A percentile compares a stretch with the other conserved stretches of the same genome.
phyloP scores from a whole-genome alignment of 2,888 invertebrate genomes.

The Eupeodes latifasciatus region DNA sequence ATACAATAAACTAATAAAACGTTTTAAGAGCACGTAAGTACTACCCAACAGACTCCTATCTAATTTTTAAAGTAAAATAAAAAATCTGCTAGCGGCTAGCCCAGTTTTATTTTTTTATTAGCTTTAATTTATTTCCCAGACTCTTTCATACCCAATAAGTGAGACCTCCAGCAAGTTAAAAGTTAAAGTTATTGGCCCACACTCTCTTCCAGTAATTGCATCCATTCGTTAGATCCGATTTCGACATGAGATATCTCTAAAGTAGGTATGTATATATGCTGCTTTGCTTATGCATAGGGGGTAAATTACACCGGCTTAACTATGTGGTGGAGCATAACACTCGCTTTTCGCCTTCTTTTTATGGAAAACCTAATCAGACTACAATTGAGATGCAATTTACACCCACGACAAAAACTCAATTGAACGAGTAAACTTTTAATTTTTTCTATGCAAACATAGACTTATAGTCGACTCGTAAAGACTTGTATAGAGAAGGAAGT shows the following conservation, averaged over 20 bases:
- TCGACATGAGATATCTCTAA: conserved; percentile 64
- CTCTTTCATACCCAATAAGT: conserved; percentile 45
- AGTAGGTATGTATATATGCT: background rate
- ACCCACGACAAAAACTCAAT: conserved; percentile 69
- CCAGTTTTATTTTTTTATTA: conserved; percentile 46
- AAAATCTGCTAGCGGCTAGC: conserved; percentile 55
- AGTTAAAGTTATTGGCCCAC: conserved; percentile 65
- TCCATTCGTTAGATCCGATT: conserved; percentile 73
- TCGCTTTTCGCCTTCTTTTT: conserved; percentile 35
- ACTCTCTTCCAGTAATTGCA: conserved; percentile 70
- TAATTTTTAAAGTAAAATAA: background rate
- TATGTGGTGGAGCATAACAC: conserved; percentile 65
- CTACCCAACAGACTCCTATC: background rate
- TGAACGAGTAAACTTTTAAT: conserved; percentile 49
- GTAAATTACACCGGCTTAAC: conserved; percentile 72
- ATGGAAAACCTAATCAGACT: conserved; percentile 67
- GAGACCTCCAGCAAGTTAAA: conserved; percentile 65
- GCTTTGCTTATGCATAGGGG: too few relatives aligned
- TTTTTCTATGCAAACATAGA: background rate
- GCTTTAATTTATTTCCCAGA: conserved; percentile 49
- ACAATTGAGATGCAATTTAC: conserved; percentile 76
- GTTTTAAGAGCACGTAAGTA: background rate
- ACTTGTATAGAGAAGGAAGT: conserved; percentile 16
- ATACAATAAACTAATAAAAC: too few relatives aligned
- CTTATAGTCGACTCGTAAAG: too few relatives aligned